Conservation (phyloP, 1,140 invertebrate species). For the Drosophila murphyi region DNA sequence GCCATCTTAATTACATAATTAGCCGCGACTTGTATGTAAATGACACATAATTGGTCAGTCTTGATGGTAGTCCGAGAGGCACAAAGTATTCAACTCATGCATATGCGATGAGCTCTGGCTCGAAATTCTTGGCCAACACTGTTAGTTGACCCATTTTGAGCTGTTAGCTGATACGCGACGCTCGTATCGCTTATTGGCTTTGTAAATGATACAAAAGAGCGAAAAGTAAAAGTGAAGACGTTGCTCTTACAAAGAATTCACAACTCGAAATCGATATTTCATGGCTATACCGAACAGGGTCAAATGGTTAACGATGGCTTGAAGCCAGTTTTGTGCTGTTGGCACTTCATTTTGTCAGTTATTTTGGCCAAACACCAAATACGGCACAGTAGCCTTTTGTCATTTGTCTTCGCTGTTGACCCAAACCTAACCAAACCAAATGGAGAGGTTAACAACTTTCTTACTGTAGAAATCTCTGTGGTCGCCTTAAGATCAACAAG, state of each 20-base stretch:
- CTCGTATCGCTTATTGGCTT: slow-evolving; percentile 8
- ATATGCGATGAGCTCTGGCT: slow-evolving; percentile 45
- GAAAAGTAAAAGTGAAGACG: slow-evolving; percentile 52
- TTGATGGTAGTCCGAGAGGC: not conserved
- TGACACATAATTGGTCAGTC: slow-evolving; percentile 30
- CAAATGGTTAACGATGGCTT: not conserved
- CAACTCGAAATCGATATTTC: slow-evolving; percentile 40
- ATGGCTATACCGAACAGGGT: slow-evolving; percentile 32
- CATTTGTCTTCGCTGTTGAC: slow-evolving; percentile 39
- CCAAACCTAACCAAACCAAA: slow-evolving; percentile 11
- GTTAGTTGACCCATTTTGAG: slow-evolving; percentile 48
- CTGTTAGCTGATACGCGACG: not conserved
- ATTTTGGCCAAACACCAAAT: slow-evolving; percentile 13
- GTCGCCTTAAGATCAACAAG: slow-evolving; percentile 38
- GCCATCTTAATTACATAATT: slow-evolving; percentile 43
- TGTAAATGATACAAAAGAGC: slow-evolving; percentile 12
- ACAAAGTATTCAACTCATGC: slow-evolving; percentile 30
- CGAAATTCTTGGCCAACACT: slow-evolving; percentile 41
- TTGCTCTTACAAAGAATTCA: slow-evolving; percentile 34
- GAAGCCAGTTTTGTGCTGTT: slow-evolving; percentile 15
- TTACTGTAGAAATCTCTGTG: slow-evolving; percentile 43
- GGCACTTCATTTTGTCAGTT: slow-evolving; percentile 9
- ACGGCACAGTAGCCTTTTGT: slow-evolving; percentile 53
- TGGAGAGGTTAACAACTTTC: slow-evolving; percentile 49
- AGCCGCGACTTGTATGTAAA: slow-evolving; percentile 27